Base-by-base conservation (phyloP, 64 coral and sea anemone species). In the Dendrophyllia cribrosa region DNA sequence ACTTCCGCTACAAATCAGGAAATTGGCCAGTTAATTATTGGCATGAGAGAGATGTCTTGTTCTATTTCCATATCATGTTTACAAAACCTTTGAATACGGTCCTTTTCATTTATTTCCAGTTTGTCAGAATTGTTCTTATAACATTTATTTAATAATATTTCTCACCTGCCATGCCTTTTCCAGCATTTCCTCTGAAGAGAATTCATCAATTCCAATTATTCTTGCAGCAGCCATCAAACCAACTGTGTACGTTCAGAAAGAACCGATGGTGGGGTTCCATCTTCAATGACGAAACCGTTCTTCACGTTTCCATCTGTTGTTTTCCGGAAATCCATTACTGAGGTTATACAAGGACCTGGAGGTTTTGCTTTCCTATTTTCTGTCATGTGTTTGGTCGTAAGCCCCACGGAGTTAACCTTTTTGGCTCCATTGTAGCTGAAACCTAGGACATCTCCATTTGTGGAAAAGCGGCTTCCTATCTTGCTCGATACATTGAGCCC, bases 371-470 rank as follows among this genome's bases (percentile, higher is more conserved):
- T 50, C 3, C 24, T 52, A 22, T 43, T 26, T 4, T 6, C 16
- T 48, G 76, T 4, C 65, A 82, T 60, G 8, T 58, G 0, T 8
- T 79, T 45, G 25, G 74, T 76, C n/a, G 14, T 13, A 88, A 93
- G 17, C 2, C 91, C 91, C 3, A 93, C 52, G 0, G 91, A 79
- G 52, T 87, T 93, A 16, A 59, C 58, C 12, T 11, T 19, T 34
- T 79, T 69, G 0, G 14, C 74, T 2, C 91, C 91, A 14, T 79
- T 68, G 43, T 87, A 93, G 64, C 83, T 93, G 17, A 86, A 87
- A 0, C 43, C 83, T 0, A 86, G 23, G 0, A 59, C 83, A 51
- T 93, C 91, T 7, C 91, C 91, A n/a, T 93, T 87, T 2, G 91
- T 93, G 3, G 91, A 70, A 15, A 93, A 87, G 8, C 64, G 58